Percentiles rank a stretch among this genome's conserved stretches.
phyloP scores from a whole-genome alignment of 1,140 invertebrate species.

The Pararge aegeria region DNA sequence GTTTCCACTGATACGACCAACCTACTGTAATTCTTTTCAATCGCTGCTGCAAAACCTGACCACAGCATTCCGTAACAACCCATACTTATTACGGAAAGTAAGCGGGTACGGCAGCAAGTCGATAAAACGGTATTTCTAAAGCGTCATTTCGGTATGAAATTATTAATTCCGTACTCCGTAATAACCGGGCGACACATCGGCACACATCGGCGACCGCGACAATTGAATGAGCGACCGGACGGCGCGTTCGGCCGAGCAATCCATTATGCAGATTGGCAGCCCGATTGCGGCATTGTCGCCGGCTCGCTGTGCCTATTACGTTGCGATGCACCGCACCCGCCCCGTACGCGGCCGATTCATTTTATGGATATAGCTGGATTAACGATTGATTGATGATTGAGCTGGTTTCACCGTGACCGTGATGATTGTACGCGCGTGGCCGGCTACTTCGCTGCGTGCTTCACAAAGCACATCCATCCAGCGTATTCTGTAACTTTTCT shows the following conservation, averaged over 20 bases:
- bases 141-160: constrained; percentile 45
- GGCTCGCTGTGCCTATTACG: constrained; percentile 56
- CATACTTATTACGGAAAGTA: background rate
- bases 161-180: constrained; percentile 63
- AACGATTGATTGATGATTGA: constrained; percentile 64
- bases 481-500: too few species aligned
- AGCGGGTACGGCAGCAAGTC: constrained; percentile 2
- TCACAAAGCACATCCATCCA: too few species aligned
- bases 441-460: background rate
- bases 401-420: constrained; percentile 1
- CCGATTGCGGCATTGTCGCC: constrained; percentile 72
- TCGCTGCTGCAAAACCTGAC: background rate
- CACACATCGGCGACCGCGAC: constrained; percentile 61
- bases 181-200: constrained; percentile 63
- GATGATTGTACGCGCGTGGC: constrained; percentile 1
- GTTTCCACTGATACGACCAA: background rate
- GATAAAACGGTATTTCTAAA: constrained; percentile 31
- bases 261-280: constrained; percentile 72
- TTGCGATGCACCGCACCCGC: constrained; percentile 41
- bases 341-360: constrained; percentile 49
- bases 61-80: background rate
- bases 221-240: constrained; percentile 68
- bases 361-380: constrained; percentile 71
- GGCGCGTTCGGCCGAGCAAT: constrained; percentile 70
- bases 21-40: background rate